These are phyloP conservation scores for Polyommatus iphigenia DNA, from an alignment of 2,888 invertebrate genomes.

Conservation along the genomic window DNA sequence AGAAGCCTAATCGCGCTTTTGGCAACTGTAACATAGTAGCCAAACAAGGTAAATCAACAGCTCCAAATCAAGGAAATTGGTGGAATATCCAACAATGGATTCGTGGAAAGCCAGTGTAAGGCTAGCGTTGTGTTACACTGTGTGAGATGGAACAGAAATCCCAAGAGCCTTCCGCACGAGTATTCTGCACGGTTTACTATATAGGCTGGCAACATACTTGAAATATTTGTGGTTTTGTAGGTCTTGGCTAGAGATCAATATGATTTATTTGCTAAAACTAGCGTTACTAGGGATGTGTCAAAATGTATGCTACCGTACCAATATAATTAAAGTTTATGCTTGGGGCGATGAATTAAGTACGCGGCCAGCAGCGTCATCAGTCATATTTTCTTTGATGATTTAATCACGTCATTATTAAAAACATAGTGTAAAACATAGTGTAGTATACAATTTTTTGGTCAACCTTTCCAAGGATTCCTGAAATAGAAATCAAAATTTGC, in stretches of 20 bases:
- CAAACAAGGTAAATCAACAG: too few relatives aligned
- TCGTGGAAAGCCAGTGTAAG: not conserved
- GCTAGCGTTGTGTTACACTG: not conserved
- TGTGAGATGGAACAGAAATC: not conserved
- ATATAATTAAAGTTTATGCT: too few relatives aligned
- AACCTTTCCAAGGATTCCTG: not conserved
- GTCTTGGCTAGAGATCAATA: not conserved
- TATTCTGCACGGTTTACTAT: not conserved
- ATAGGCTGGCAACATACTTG: conserved; percentile 1
- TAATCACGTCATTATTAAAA: not conserved
- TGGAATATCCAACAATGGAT: not conserved
- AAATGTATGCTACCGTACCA: too few relatives aligned
- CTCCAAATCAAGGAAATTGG: not conserved
- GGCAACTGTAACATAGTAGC: too few relatives aligned
- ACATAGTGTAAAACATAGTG: too few relatives aligned
- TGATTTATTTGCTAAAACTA: not conserved
- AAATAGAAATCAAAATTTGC: not conserved
- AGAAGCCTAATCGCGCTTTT: too few relatives aligned
- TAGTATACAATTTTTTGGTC: not conserved
- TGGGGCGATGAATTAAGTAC: too few relatives aligned
- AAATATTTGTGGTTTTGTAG: not conserved
- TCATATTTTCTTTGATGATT: not conserved
- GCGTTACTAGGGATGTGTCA: not conserved
- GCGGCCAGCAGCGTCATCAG: too few relatives aligned
- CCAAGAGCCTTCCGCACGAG: not conserved